phyloP scores from a whole-genome alignment of 2,888 invertebrate genomes.

The Drosophila mulleri region DNA sequence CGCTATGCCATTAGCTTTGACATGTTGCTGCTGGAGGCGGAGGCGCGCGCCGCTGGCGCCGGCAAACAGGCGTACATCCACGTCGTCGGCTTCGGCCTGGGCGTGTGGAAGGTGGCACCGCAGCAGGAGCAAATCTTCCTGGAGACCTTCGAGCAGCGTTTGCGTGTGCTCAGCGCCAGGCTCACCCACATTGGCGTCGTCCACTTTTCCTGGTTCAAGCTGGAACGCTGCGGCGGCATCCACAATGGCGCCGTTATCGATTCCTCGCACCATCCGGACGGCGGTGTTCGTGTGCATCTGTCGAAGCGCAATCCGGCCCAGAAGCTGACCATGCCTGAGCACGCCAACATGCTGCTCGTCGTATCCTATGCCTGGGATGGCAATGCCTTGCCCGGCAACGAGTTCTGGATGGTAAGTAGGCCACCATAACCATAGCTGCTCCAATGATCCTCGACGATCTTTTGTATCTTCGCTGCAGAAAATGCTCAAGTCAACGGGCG shows the following conservation, averaged over 20 bases:
- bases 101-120: constrained; percentile 88
- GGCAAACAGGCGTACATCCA: constrained; percentile 87
- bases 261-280: constrained; percentile 73
- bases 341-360: constrained; percentile 86
- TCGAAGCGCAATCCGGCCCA: constrained; percentile 87
- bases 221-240: constrained; percentile 85
- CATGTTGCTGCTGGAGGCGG: constrained; percentile 88
- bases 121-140: constrained; percentile 89
- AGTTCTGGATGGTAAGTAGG: constrained; percentile 87
- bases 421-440: background rate
- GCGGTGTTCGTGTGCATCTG: constrained; percentile 86
- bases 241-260: constrained; percentile 85
- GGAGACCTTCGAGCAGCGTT: constrained; percentile 88
- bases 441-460: background rate
- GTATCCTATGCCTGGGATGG: constrained; percentile 91
- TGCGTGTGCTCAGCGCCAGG: constrained; percentile 85
- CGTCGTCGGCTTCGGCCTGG: constrained; percentile 89
- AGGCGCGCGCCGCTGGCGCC: constrained; percentile 86
- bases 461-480: constrained; percentile 56
- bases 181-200: constrained; percentile 87
- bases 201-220: constrained; percentile 88
- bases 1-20: constrained; percentile 87
- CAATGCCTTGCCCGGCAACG: constrained; percentile 90
- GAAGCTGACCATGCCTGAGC: constrained; percentile 83
- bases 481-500: constrained; percentile 85